A percentile compares a stretch with the other conserved stretches of the same genome.
phyloP scores from a whole-genome alignment of 1,140 invertebrate species.

The Ceratina australensis region DNA sequence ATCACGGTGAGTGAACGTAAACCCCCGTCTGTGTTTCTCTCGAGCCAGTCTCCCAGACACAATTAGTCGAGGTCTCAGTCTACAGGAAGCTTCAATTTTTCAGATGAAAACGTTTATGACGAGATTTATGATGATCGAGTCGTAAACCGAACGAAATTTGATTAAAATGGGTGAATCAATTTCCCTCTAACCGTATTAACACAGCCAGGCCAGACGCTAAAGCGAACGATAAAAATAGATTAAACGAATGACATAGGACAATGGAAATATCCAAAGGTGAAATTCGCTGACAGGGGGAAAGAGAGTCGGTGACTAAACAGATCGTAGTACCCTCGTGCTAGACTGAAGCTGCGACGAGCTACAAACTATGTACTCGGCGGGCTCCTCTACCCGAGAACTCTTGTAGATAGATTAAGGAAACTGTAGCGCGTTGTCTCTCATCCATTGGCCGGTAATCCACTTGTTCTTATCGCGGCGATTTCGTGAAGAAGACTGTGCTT shows the following conservation, averaged over 20 bases:
- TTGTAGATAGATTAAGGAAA: neutral
- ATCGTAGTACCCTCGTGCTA: too few relatives aligned
- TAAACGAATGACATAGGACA: too few relatives aligned
- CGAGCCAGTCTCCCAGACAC: neutral
- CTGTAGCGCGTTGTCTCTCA: constrained; percentile 12
- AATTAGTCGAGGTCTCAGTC: neutral
- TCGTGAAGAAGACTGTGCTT: constrained; percentile 48
- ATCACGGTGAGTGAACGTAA: constrained; percentile 16
- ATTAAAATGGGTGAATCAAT: neutral
- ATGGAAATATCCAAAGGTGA: neutral
- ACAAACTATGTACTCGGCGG: too few relatives aligned
- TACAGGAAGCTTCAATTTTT: neutral
- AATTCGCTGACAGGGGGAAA: too few relatives aligned
- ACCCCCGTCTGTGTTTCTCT: neutral
- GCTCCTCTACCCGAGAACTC: neutral
- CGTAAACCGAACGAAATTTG: neutral
- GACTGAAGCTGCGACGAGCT: too few relatives aligned
- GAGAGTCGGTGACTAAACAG: too few relatives aligned
- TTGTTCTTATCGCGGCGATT: constrained; percentile 57
- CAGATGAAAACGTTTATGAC: neutral
- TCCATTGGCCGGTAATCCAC: constrained; percentile 35
- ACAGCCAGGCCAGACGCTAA: neutral
- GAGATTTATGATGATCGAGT: neutral
- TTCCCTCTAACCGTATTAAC: neutral
- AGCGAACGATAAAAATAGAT: neutral